Conservation (phyloP, 2,888 invertebrate genomes). For the Julus scandinavius region DNA sequence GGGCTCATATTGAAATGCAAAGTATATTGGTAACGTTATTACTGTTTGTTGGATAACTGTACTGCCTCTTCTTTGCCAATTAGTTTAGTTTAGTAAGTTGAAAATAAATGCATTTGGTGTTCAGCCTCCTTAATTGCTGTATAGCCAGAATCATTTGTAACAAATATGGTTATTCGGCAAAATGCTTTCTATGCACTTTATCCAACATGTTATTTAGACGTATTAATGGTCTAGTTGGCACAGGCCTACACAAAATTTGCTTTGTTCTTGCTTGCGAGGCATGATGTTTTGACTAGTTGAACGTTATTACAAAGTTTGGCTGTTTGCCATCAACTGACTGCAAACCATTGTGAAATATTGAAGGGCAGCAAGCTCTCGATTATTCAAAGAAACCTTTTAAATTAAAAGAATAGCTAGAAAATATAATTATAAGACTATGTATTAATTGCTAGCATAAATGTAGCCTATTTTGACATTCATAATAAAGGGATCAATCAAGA, state of each 20-base stretch:
- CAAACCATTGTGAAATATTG: neutral
- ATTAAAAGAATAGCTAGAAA: no score
- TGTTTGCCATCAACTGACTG: neutral
- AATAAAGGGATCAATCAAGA: neutral
- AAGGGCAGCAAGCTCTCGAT: no score
- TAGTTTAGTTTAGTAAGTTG: no score
- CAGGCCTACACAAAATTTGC: neutral
- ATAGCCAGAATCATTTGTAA: neutral
- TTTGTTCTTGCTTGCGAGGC: neutral
- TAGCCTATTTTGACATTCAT: no score
- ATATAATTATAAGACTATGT: neutral
- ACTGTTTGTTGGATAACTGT: no score
- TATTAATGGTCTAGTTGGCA: neutral
- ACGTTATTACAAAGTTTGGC: neutral
- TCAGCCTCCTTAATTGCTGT: neutral
- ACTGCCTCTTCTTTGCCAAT: no score
- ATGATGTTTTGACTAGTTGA: neutral
- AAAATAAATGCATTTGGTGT: no score
- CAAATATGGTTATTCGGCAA: neutral
- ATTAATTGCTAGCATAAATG: neutral
- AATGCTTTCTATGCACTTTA: neutral
- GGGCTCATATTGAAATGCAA: neutral
- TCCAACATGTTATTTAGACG: neutral
- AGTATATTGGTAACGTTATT: neutral
- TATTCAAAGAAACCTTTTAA: no score